phyloP scores from a whole-genome alignment of 2,888 invertebrate species.

The Alloplasta piceator region DNA sequence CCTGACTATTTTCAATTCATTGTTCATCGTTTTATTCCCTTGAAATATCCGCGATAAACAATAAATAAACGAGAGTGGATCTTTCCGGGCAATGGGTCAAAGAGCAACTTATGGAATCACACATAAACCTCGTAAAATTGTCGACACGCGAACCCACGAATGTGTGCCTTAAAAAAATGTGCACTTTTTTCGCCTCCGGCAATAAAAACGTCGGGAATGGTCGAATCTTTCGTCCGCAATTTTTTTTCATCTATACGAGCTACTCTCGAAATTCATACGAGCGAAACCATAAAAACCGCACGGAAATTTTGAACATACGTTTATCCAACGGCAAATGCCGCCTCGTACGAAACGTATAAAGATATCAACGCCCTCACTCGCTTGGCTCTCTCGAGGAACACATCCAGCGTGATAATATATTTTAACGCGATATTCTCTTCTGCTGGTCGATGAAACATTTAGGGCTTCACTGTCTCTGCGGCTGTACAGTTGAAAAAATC shows the following conservation, averaged over 20 bases:
- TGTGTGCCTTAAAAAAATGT: slow-evolving; percentile 6
- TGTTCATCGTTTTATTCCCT: too few species aligned
- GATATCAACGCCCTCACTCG: slow-evolving; percentile 49
- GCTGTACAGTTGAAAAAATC: not conserved
- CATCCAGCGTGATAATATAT: slow-evolving; percentile 41
- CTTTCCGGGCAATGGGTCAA: too few species aligned
- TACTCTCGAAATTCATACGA: slow-evolving; percentile 12
- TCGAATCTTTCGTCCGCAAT: slow-evolving; percentile 35
- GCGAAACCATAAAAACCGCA: slow-evolving; percentile 31
- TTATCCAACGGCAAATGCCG: slow-evolving; percentile 10
- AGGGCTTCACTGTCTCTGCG: slow-evolving; percentile 13
- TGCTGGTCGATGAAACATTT: slow-evolving; percentile 46
- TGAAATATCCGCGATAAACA: too few species aligned
- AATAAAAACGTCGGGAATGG: slow-evolving; percentile 45
- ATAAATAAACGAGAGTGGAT: slow-evolving; percentile 10
- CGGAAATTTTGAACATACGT: slow-evolving; percentile 53
- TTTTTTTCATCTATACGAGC: slow-evolving; percentile 17
- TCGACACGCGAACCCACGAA: slow-evolving; percentile 15
- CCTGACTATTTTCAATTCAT: too few species aligned
- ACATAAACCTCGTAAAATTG: not conserved
- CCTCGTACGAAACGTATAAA: slow-evolving; percentile 38
- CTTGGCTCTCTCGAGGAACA: slow-evolving; percentile 33
- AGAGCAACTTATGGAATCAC: not conserved
- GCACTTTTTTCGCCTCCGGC: slow-evolving; percentile 10
- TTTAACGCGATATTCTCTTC: slow-evolving; percentile 37